Evolutionary conservation across 2,113 vertebrate genomes (phyloP).

Genomic region (Plotosus lineatus): DNA sequence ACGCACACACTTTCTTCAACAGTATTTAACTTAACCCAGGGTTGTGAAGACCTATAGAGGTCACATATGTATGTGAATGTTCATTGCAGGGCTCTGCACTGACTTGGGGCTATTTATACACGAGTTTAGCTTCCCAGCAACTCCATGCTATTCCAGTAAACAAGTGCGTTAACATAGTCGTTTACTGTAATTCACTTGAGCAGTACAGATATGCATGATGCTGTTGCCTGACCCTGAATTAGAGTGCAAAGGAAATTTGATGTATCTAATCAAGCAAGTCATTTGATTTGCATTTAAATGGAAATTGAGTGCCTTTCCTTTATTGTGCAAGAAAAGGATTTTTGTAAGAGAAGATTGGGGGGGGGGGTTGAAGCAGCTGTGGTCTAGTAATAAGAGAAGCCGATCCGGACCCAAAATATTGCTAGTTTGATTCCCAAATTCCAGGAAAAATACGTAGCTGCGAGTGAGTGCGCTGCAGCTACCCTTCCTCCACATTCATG

Average conservation of each 20-base stretch:
- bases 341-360: no score
- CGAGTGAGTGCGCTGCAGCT: no score
- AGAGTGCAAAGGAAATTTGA: not conserved
- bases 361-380: no score
- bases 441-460: no score
- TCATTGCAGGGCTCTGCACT: not conserved
- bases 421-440: no score
- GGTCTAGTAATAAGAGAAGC: no score
- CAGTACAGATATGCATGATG: not conserved
- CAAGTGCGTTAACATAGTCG: not conserved
- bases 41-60: not conserved
- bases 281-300: not conserved
- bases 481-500: no score
- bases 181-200: conserved; percentile 18
- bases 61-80: conserved; percentile 17
- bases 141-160: not conserved
- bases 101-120: conserved; percentile 27
- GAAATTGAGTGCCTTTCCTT: not conserved
- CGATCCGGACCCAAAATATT: no score
- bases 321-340: not conserved
- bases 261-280: not conserved
- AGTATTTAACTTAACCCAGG: not conserved
- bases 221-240: not conserved
- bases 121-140: not conserved
- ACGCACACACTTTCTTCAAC: not conserved